Evolutionary conservation across 2,888 invertebrate species (phyloP), one percentile per base, ranked within the genome.

Genomic region (Coremacera marginata): DNA sequence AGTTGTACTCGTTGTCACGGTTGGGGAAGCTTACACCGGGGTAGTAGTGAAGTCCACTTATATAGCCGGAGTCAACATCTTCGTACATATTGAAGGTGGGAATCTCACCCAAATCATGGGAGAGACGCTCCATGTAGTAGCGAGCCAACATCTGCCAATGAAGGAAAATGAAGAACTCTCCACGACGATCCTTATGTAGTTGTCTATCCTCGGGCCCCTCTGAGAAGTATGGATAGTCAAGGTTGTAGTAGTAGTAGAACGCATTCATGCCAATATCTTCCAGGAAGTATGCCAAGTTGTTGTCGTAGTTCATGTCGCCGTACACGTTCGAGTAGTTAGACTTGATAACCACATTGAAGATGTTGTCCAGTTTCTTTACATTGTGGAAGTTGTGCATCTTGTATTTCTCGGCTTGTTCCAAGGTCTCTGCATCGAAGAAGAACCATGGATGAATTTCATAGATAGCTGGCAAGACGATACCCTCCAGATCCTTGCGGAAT

Each of bases 201-300:
- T 86, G 78, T 1, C 84, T 82, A 16, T 84, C 88, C 51, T 89
- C 87, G 11, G 86, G 84, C 63, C 92, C 92, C 78, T 91, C 90
- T 90, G 93, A 91, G 93, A 94, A 94, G 90, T 90, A 92, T 5
- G 95, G 95, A 87, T 93, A 94, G 86, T 92, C 92, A 86, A 93
- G 90, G 85, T 92, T 92, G 87, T 91, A 90, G 88, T 93, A 92
- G 89, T 93, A 93, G 90, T 93, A 93, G 90, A 92, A 94, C 16
- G 92, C 89, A 89, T 94, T 95, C 16, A 95, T 90, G 80, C 94
- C 95, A 72, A 95, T 90, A 86, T 96, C 95, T 86, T 95, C 95
- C 25, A 92, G 92, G 90, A 93, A 95, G 89, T 95, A 95, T 65
- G 91, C 90, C 78, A 95, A 83, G 31, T 90, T 89, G 84, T 94